Evolutionary conservation across 2,888 invertebrate species (phyloP).

Genomic region (Nephrotoma flavescens): DNA sequence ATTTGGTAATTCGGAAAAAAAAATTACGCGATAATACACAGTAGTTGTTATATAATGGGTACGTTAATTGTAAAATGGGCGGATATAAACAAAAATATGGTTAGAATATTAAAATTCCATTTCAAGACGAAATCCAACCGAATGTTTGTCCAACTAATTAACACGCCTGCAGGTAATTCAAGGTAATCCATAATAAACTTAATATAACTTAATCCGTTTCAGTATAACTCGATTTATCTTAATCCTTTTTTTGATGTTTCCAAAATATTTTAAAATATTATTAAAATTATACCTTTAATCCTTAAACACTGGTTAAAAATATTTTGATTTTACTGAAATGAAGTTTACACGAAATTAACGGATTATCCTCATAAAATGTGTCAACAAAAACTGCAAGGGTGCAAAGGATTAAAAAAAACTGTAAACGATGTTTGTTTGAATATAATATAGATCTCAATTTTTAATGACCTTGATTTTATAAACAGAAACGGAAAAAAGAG

Average conservation of each 20-base stretch:
- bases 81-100: background rate
- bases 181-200: too few species aligned
- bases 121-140: background rate
- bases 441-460: background rate
- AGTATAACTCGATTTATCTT: background rate
- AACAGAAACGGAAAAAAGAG: background rate
- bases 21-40: background rate
- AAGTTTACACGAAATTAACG: background rate
- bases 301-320: background rate
- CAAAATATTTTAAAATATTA: background rate
- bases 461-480: background rate
- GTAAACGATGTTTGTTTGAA: background rate
- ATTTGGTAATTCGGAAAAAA: background rate
- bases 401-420: background rate
- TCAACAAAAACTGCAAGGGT: constrained; percentile 4
- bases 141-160: background rate
- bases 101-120: too few species aligned
- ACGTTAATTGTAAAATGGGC: background rate
- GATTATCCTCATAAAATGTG: background rate
- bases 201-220: background rate
- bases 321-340: background rate
- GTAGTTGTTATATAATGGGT: background rate
- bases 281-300: background rate
- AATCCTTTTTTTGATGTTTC: background rate
- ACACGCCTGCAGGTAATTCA: background rate